Conservation (phyloP, 2,888 invertebrate species). For the Hoplodrina blanda region DNA sequence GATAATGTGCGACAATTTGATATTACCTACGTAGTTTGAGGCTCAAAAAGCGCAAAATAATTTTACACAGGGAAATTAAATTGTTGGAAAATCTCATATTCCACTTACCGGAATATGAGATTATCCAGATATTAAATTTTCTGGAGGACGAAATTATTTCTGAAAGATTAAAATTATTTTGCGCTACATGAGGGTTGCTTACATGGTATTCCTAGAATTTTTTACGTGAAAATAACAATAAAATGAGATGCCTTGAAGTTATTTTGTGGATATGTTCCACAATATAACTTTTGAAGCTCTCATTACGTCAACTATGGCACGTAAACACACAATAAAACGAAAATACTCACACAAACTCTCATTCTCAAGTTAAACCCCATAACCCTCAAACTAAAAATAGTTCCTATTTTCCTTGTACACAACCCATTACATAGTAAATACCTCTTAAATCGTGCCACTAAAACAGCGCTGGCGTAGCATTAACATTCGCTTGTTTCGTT, state of each 20-base stretch:
- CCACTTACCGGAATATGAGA: background rate
- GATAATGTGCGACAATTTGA: slow-evolving; percentile 13
- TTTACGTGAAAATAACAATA: background rate
- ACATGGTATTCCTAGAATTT: background rate
- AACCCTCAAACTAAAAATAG: slow-evolving; percentile 57
- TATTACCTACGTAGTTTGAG: background rate
- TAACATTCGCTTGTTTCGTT: slow-evolving; percentile 77
- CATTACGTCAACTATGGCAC: background rate
- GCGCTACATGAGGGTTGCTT: background rate
- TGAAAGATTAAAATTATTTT: background rate
- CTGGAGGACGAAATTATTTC: background rate
- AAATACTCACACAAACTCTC: slow-evolving; percentile 15
- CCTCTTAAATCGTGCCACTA: slow-evolving; percentile 62
- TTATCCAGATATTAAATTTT: background rate
- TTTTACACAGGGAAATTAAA: too few species aligned
- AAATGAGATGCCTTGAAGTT: too few species aligned
- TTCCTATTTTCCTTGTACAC: slow-evolving; percentile 34
- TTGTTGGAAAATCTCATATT: too few species aligned
- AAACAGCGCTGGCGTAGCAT: slow-evolving; percentile 58
- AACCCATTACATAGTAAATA: slow-evolving; percentile 58
- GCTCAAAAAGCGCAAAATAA: too few species aligned
- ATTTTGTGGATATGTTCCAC: background rate
- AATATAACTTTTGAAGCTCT: background rate
- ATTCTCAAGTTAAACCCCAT: slow-evolving; percentile 22
- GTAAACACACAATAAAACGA: slow-evolving; percentile 24